Conservation (phyloP, 2,113 vertebrate species). For the Panthera uncia region DNA sequence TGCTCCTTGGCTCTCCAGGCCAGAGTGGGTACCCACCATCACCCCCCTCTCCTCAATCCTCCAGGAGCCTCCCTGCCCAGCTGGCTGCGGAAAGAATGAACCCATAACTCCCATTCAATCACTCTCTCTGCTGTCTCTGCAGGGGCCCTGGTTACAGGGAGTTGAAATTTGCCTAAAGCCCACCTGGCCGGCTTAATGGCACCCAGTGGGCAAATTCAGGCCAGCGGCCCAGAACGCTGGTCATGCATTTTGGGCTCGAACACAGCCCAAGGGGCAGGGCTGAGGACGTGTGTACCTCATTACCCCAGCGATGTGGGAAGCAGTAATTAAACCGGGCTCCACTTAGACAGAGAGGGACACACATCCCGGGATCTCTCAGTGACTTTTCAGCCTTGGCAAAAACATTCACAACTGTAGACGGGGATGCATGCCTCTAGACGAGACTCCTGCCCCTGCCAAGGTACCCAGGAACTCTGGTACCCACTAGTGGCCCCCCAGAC, state of each 20-base stretch:
- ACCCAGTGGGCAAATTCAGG: constrained; percentile 70
- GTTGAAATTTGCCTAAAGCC: constrained; percentile 74
- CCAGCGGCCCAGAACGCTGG: constrained; percentile 65
- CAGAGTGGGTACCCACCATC: background rate
- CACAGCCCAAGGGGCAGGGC: constrained; percentile 60
- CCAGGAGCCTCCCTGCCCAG: background rate
- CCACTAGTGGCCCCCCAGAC: background rate
- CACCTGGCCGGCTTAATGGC: constrained; percentile 67
- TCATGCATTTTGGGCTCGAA: constrained; percentile 71
- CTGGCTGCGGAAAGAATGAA: background rate
- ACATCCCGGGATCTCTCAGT: background rate
- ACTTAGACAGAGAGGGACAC: constrained; percentile 44
- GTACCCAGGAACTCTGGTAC: background rate
- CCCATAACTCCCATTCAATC: constrained; percentile 55
- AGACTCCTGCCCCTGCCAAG: background rate
- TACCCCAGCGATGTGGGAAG: constrained; percentile 41
- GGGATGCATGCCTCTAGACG: background rate
- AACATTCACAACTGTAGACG: background rate
- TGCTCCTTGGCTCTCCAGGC: background rate
- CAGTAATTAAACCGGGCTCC: constrained; percentile 61
- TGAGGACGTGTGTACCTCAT: constrained; percentile 68
- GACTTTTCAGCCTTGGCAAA: constrained; percentile 49
- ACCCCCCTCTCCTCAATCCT: background rate
- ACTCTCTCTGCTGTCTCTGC: background rate
- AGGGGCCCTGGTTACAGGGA: constrained; percentile 66